phyloP scores from a whole-genome alignment of 2,888 invertebrate species.

The Sphaerophoria rueppellii region DNA sequence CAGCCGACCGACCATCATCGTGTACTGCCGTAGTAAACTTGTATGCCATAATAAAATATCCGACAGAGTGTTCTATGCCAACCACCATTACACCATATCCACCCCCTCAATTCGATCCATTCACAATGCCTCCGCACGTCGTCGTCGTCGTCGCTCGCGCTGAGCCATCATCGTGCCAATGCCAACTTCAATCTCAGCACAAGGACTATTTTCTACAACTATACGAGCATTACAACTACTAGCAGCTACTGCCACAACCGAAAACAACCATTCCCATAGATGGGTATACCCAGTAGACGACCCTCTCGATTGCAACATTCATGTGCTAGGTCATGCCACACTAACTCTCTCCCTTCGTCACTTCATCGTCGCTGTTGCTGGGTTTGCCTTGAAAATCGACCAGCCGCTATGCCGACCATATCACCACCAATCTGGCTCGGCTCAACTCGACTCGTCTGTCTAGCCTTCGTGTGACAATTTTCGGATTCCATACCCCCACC shows the following conservation, averaged over 20 bases:
- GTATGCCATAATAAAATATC: conserved; percentile 73
- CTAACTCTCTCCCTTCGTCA: conserved; percentile 8
- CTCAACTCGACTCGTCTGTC: conserved; percentile 57
- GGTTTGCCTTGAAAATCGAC: background rate
- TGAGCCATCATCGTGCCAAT: conserved; percentile 4
- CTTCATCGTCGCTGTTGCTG: background rate
- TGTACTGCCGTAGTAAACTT: conserved; percentile 66
- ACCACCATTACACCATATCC: background rate
- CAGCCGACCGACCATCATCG: conserved; percentile 30
- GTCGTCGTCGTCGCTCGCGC: too few relatives aligned
- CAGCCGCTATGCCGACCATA: conserved; percentile 16
- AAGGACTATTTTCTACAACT: conserved; percentile 23
- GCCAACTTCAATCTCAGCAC: conserved; percentile 52
- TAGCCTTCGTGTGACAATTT: conserved; percentile 73
- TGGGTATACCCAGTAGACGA: conserved; percentile 32
- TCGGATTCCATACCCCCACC: conserved; percentile 42
- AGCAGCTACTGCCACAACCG: conserved; percentile 12
- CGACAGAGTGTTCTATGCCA: conserved; percentile 46
- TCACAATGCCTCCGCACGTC: too few relatives aligned
- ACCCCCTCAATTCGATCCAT: conserved; percentile 27
- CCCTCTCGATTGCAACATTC: conserved; percentile 68
- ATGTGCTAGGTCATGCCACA: conserved; percentile 70
- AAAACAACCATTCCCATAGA: conserved; percentile 9
- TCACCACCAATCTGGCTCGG: conserved; percentile 41
- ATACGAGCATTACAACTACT: conserved; percentile 12